Base-by-base conservation (phyloP, 37 sponge, comb jelly and placozoan genomes). In the Halisarca cf. caerulea region DNA sequence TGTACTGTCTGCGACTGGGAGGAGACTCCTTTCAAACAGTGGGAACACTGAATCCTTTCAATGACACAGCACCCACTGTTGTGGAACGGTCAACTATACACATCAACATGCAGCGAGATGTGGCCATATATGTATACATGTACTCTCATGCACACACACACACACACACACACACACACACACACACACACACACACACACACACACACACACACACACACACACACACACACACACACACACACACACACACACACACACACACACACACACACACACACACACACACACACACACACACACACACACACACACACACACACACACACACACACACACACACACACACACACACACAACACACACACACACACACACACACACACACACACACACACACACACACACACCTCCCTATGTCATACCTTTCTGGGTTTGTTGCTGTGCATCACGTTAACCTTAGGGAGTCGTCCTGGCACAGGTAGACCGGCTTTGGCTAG, bases 401-500 rank as follows among this genome's bases (percentile, higher is more conserved):
- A 15, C 20, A 5, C 15, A 7, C 4, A 23, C 30, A 61, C 28
- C 9, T 30, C 37, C 69, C 66, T 17, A 8, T 64, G 5, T 3
- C 32, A 45, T 9, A 58, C 59, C 38, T 90, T 89, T 57, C 59
- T 83, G 2, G 44, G 40, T 14, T 59, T 86, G 24, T 47, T 44
- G 38, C 55, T 21, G 36, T 88, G 80, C 24, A 59, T 81, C 11
- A 59, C 55, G 42, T 74, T 74, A 14, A 88, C 61, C 60, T 91
- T 95, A 17, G 96, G 96, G 66, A 88, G 73, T 62, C 89, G 61
- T 32, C 96, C 96, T 11, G 96, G 96, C 5, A 96, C 90, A 3
- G 96, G 96, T 34, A 96, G 73, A 20, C 95, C 95, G 32, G 94
- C 91, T 41, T 93, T 90, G 44, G 91, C 91, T 62, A 96, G 59